Percentiles rank a stretch among this genome's conserved stretches.
These are phyloP conservation scores for Caenorhabditis sp. DNA, from an alignment of 2,888 invertebrate species.

Conservation along the genomic window DNA sequence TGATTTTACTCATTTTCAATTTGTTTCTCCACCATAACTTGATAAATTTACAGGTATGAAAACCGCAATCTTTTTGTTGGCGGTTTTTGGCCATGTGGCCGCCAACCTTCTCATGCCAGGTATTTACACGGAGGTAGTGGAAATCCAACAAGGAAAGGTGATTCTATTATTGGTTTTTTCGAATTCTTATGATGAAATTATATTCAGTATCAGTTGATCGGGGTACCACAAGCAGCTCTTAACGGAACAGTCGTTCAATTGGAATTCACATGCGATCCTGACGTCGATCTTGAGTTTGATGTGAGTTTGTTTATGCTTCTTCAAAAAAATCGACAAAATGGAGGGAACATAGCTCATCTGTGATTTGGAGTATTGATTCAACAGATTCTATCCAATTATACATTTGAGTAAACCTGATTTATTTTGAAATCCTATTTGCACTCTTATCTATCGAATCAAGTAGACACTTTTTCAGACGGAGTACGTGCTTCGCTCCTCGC, in stretches of 20 bases:
- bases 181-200: background rate
- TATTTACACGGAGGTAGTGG: conserved; percentile 72
- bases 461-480: conserved; percentile 68
- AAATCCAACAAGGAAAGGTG: conserved; percentile 68
- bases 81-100: conserved; percentile 32
- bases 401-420: background rate
- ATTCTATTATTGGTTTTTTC: background rate
- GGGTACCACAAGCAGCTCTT: conserved; percentile 81
- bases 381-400: too few relatives aligned
- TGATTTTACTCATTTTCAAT: conserved; percentile 21
- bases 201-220: conserved; percentile 79
- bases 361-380: too few relatives aligned
- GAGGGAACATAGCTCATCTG: too few relatives aligned
- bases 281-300: conserved; percentile 76
- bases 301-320: conserved; percentile 50
- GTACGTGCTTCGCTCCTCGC: conserved; percentile 80
- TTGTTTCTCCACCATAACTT: background rate
- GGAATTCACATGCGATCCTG: conserved; percentile 75
- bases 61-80: conserved; percentile 41
- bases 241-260: conserved; percentile 81
- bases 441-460: background rate
- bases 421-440: conserved; percentile 18
- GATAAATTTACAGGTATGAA: conserved; percentile 59
- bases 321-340: too few relatives aligned
- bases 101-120: conserved; percentile 76